These are phyloP conservation scores for Hippopotamyrus pictus DNA, from an alignment of 2,797 vertebrate genomes.

Conservation along the genomic window DNA sequence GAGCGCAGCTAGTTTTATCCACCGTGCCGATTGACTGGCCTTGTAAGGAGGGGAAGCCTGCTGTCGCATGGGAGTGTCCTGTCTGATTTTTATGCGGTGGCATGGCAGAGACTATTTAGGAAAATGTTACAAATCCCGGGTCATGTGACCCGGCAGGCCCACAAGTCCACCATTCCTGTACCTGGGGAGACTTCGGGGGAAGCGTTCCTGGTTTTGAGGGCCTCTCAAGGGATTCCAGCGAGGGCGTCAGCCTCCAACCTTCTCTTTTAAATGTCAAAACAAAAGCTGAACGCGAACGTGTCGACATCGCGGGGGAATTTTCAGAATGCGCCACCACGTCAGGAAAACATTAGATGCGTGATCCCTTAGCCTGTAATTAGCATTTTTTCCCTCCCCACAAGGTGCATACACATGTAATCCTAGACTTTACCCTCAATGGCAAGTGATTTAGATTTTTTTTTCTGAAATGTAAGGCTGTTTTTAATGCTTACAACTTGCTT, in stretches of 20 bases:
- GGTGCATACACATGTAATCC: not conserved
- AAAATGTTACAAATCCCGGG: slow-evolving; percentile 9
- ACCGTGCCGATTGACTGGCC: not conserved
- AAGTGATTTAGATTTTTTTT: slow-evolving; percentile 17
- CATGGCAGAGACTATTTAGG: slow-evolving; percentile 9
- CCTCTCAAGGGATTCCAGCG: slow-evolving; percentile 6
- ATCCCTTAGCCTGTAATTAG: slow-evolving; percentile 11
- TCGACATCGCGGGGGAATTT: slow-evolving; percentile 13
- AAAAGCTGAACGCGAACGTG: not conserved
- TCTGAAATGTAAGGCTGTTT: slow-evolving; percentile 12
- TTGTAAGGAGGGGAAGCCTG: not conserved
- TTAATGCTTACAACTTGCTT: slow-evolving; percentile 11
- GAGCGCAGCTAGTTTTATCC: not conserved
- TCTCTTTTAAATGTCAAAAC: slow-evolving; percentile 15
- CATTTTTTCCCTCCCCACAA: not conserved
- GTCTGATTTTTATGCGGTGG: not conserved
- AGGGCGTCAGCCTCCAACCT: not conserved
- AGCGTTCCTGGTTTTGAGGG: slow-evolving; percentile 14
- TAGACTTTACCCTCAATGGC: not conserved
- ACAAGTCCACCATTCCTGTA: not conserved
- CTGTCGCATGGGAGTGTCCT: not conserved
- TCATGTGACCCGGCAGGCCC: not conserved
- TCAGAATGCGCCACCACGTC: slow-evolving; percentile 4
- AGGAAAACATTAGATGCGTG: not conserved
- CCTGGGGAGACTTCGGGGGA: not conserved